Evolutionary conservation across 2,113 vertebrate species (phyloP).

Genomic region (Corythornis cristatus): DNA sequence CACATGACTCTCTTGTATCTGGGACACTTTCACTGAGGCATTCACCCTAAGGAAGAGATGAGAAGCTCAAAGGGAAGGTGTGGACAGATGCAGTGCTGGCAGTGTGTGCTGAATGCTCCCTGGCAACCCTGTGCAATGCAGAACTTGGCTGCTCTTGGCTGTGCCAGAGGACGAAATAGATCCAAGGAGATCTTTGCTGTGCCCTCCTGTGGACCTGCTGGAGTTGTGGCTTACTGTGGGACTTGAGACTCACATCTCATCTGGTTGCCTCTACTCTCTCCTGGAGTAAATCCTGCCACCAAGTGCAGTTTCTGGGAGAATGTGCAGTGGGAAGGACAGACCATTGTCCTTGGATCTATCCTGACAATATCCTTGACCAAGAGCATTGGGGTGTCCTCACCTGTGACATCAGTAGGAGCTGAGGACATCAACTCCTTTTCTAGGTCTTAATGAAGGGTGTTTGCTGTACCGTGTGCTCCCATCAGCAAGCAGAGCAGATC

Average conservation of each 20-base stretch:
- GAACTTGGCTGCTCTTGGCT: background rate
- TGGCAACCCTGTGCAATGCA: background rate
- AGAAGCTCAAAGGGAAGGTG: background rate
- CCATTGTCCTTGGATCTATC: no score
- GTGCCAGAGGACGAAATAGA: background rate
- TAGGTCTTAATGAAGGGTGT: background rate
- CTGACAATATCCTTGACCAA: background rate
- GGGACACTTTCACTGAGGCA: slow-evolving; percentile 6
- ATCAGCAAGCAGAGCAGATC: background rate
- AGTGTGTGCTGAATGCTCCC: background rate
- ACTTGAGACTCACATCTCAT: background rate
- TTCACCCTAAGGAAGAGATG: background rate
- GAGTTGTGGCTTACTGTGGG: background rate
- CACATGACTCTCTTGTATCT: slow-evolving; percentile 47
- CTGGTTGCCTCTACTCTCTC: fast-evolving
- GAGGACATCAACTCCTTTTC: background rate
- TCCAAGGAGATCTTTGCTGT: no score
- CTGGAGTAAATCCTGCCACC: background rate
- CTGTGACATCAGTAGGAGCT: background rate
- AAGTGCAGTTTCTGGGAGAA: background rate
- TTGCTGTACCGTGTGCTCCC: background rate
- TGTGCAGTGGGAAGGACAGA: background rate
- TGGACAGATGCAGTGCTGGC: background rate
- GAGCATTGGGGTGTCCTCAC: background rate
- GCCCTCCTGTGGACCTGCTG: background rate